Base-by-base conservation (phyloP, 2,113 vertebrate species). In the Eulacestoma nigropectus region DNA sequence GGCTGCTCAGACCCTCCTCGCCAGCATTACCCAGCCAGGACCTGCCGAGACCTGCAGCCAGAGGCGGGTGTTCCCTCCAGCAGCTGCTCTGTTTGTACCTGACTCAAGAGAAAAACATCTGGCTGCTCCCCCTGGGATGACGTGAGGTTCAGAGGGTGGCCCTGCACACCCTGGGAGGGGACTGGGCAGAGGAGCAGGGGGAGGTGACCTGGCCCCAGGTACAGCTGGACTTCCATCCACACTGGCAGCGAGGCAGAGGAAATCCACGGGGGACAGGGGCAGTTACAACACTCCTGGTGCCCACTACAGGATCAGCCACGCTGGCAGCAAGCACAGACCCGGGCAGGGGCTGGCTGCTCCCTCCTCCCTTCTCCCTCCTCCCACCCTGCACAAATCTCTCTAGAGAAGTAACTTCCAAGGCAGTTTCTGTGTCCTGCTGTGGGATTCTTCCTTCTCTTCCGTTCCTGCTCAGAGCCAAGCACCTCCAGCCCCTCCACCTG, bases 31-130 rank as follows among this genome's bases (percentile, higher is more conserved):
- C 14, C 64, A 27, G 69, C 67, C 18, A 3, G 49, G 16, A 64
- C 95, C 12, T 95, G 97, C 93, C 0, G 2, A 22, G 88, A 91
- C 96, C 95, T 96, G 97, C 76, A 52, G 69, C n/a, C 21, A 57
- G 70, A 10, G 76, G 53, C 0, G 94, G 91, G 91, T 67, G 91
- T 26, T 84, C 56, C 86, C 78, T 67, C 35, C 57, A 13, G 64
- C 81, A 77, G 78, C 87, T 3, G 62, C 90, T 60, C 50, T 44
- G 84, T 42, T 91, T 62, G 62, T 90, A 78, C 93, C 95, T 97
- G 95, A 97, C 93, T 96, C 89, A 96, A 81, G 86, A 68, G 65
- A 70, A 84, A 96, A 95, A 65, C 84, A 93, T 85, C 85, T 75
- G 93, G 65, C 73, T 92, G 79, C 86, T 91, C 67, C 94, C 91